Evolutionary conservation across 2,797 vertebrate genomes (phyloP).

Genomic region (Esox lucius): DNA sequence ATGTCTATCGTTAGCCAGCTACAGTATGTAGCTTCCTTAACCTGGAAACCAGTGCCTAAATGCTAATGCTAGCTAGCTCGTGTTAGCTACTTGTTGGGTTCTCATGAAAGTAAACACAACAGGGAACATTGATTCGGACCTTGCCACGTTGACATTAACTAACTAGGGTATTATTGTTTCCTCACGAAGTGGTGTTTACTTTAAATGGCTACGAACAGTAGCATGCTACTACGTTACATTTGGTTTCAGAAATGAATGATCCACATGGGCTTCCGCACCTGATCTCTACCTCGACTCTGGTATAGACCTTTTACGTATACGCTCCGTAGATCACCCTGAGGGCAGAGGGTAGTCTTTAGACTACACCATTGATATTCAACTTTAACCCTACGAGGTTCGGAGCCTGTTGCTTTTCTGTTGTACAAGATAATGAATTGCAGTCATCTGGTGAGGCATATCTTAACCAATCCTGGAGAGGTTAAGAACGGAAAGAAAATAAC

Average conservation of each 20-base stretch:
- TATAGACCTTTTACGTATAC: too few relatives aligned
- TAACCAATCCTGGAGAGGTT: too few relatives aligned
- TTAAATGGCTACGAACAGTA: neutral
- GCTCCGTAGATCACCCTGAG: too few relatives aligned
- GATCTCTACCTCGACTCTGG: too few relatives aligned
- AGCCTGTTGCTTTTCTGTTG: too few relatives aligned
- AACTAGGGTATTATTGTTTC: neutral
- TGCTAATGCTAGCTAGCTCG: constrained; percentile 33
- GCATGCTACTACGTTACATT: neutral
- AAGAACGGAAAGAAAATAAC: too few relatives aligned
- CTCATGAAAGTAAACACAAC: neutral
- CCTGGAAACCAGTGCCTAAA: neutral
- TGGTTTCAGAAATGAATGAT: constrained; percentile 1
- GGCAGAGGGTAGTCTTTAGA: too few relatives aligned
- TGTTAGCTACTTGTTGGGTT: constrained; percentile 66
- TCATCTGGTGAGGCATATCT: too few relatives aligned
- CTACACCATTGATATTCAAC: too few relatives aligned
- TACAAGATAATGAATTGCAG: too few relatives aligned
- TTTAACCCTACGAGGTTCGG: too few relatives aligned
- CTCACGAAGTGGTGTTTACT: neutral
- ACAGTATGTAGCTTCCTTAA: constrained; percentile 34
- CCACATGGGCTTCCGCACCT: neutral
- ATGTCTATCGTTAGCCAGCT: constrained; percentile 34
- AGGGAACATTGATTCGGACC: neutral
- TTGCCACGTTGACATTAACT: neutral